phyloP scores from a whole-genome alignment of 2,888 invertebrate species.

The Hydriomena furcata region DNA sequence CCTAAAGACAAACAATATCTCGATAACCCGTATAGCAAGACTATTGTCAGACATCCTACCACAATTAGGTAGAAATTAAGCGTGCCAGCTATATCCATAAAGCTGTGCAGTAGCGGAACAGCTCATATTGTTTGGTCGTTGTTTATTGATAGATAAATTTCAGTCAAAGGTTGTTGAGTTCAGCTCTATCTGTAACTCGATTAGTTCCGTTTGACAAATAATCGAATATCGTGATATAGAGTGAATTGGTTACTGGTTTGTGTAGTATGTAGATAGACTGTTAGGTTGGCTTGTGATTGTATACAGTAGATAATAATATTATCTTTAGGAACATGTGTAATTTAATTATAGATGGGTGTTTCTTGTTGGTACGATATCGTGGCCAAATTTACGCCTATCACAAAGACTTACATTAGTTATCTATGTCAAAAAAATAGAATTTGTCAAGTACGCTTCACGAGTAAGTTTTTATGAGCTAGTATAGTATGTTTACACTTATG shows the following conservation, averaged over 20 bases:
- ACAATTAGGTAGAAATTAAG: background rate
- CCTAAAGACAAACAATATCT: background rate
- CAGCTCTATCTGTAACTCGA: constrained; percentile 15
- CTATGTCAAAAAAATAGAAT: too few species aligned
- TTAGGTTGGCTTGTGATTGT: background rate
- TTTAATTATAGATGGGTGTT: too few species aligned
- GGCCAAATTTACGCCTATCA: too few species aligned
- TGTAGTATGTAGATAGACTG: constrained; percentile 1
- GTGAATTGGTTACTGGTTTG: background rate
- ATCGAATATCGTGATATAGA: constrained; percentile 9
- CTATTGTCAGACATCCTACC: background rate
- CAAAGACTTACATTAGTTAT: too few species aligned
- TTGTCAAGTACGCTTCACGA: too few species aligned
- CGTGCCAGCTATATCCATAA: background rate
- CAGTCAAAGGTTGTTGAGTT: constrained; percentile 16
- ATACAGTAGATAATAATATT: background rate
- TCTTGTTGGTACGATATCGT: too few species aligned
- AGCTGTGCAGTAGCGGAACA: background rate
- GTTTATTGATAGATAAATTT: constrained; percentile 22
- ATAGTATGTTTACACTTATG: too few species aligned
- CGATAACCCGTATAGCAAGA: background rate
- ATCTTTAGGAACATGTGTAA: too few species aligned
- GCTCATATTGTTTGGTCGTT: constrained; percentile 20
- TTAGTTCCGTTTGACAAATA: constrained; percentile 20
- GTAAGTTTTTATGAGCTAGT: too few species aligned